Evolutionary conservation across 2,888 invertebrate genomes (phyloP).

Genomic region (Leucoma salicis): DNA sequence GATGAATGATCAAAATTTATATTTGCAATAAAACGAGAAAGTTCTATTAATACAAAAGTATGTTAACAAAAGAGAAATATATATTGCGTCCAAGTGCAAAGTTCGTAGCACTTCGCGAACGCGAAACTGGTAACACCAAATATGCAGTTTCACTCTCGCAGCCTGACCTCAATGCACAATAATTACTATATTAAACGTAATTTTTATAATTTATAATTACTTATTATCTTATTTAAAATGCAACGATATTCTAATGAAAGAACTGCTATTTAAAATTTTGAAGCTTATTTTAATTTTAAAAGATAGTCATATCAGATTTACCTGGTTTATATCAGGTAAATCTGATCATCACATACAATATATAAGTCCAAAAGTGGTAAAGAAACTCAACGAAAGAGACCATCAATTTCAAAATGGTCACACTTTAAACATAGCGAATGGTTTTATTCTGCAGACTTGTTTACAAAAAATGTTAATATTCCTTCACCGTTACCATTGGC

Average conservation of each 20-base stretch:
- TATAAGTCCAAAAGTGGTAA: too few species aligned
- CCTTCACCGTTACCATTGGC: constrained; percentile 50
- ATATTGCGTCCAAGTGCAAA: constrained; percentile 15
- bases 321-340: too few species aligned
- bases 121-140: constrained; percentile 39
- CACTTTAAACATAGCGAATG: too few species aligned
- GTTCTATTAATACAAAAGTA: constrained; percentile 12
- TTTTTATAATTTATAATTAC: too few species aligned
- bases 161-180: constrained; percentile 40
- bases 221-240: too few species aligned
- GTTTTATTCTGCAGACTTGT: neutral
- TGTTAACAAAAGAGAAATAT: constrained; percentile 9
- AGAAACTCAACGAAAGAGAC: too few species aligned
- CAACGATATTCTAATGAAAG: too few species aligned
- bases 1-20: neutral
- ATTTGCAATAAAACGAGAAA: constrained; percentile 11
- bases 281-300: too few species aligned
- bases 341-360: too few species aligned
- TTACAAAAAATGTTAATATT: neutral
- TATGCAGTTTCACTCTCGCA: constrained; percentile 56
- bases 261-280: too few species aligned
- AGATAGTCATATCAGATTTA: too few species aligned
- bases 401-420: too few species aligned
- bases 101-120: constrained; percentile 29
- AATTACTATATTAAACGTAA: constrained; percentile 20